Evolutionary conservation across 2,888 invertebrate species (phyloP).

Genomic region (Mactromeris polynyma): DNA sequence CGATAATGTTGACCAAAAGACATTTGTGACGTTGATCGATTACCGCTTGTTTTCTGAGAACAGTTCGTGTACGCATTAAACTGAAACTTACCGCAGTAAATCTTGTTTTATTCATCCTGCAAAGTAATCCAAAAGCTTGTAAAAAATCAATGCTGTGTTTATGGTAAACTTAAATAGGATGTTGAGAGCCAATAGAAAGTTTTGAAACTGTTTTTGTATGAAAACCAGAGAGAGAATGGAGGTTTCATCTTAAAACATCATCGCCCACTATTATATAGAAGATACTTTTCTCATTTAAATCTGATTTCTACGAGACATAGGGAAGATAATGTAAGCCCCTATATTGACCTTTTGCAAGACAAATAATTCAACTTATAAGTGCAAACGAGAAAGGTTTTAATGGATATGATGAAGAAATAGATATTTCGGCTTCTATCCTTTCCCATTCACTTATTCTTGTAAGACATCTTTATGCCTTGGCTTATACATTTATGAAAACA

Average conservation of each 20-base stretch:
- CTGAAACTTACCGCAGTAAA: background rate
- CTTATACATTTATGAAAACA: too few relatives aligned
- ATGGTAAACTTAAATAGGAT: background rate
- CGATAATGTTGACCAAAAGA: conserved; percentile 22
- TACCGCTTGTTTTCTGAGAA: background rate
- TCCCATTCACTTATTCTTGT: too few relatives aligned
- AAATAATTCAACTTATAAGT: too few relatives aligned
- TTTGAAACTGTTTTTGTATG: background rate
- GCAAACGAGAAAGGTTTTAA: too few relatives aligned
- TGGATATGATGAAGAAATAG: too few relatives aligned
- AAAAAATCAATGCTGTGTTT: background rate
- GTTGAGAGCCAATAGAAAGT: background rate
- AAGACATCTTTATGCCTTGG: too few relatives aligned
- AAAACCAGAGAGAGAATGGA: background rate
- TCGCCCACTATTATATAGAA: background rate
- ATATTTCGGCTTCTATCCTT: too few relatives aligned
- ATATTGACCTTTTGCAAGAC: background rate
- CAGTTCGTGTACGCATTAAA: background rate
- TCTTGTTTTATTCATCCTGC: background rate
- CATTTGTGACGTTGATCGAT: background rate
- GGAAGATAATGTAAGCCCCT: background rate
- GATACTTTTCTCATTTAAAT: background rate
- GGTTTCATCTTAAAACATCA: background rate
- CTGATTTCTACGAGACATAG: background rate
- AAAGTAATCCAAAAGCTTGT: background rate